Evolutionary conservation across 2,113 vertebrate genomes (phyloP).

Genomic region (Amphiprion percula): DNA sequence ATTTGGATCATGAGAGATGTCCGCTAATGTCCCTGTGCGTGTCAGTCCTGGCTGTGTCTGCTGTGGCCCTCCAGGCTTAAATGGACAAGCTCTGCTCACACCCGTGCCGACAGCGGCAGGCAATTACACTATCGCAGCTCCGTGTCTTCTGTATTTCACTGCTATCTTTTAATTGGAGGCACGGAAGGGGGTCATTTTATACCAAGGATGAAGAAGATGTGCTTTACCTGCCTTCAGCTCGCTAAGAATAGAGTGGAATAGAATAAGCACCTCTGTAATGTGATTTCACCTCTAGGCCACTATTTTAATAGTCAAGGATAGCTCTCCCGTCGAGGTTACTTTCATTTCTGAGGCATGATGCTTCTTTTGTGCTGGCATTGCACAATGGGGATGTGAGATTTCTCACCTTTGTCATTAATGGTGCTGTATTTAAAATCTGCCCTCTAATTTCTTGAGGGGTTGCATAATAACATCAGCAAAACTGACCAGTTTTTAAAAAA

Average conservation of each 20-base stretch:
- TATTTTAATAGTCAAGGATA: constrained; percentile 78
- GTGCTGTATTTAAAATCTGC: constrained; percentile 71
- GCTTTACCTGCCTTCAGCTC: constrained; percentile 72
- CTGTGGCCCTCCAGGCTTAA: constrained; percentile 63
- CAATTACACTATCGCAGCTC: constrained; percentile 71
- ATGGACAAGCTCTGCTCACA: constrained; percentile 39
- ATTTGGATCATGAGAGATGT: constrained; percentile 69
- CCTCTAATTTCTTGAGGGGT: constrained; percentile 60
- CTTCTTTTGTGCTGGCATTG: constrained; percentile 77
- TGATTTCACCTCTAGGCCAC: constrained; percentile 77
- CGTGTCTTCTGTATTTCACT: constrained; percentile 58
- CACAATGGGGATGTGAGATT: constrained; percentile 68
- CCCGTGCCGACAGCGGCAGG: constrained; percentile 41
- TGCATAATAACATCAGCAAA: constrained; percentile 50
- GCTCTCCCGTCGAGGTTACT: constrained; percentile 73
- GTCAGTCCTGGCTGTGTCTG: constrained; percentile 45
- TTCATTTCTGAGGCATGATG: constrained; percentile 70
- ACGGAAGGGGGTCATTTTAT: constrained; percentile 58
- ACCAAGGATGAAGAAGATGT: constrained; percentile 68
- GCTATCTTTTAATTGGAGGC: constrained; percentile 83
- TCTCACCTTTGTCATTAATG: constrained; percentile 73
- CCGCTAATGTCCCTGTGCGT: constrained; percentile 59
- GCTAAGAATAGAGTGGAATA: constrained; percentile 69
- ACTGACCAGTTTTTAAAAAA: constrained; percentile 8
- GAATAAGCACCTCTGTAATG: constrained; percentile 74